A percentile compares a stretch with the other conserved stretches of the same genome.
Conservation (phyloP, 1,140 invertebrate genomes). For the Stegodyphus dumicola region DNA sequence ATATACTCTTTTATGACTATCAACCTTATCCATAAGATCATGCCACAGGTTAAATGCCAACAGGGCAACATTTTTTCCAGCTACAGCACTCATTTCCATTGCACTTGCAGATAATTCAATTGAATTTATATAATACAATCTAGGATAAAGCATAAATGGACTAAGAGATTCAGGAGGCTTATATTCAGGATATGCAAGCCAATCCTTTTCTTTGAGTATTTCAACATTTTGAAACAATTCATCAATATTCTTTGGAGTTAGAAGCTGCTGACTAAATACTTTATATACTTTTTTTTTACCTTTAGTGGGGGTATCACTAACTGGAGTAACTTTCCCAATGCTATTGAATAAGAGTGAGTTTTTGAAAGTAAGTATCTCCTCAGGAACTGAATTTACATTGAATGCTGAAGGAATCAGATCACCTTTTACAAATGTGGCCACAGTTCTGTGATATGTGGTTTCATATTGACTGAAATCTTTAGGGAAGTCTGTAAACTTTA, state of each 20-base stretch:
- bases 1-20: conserved; percentile 8
- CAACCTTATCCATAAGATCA: conserved; percentile 24
- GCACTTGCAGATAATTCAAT: conserved; percentile 79
- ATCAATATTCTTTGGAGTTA: conserved; percentile 70
- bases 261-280: conserved; percentile 72
- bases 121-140: conserved; percentile 76
- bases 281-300: conserved; percentile 71
- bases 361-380: conserved; percentile 72
- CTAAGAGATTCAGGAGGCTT: conserved; percentile 67
- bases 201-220: conserved; percentile 68
- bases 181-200: conserved; percentile 78
- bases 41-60: conserved; percentile 67
- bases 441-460: conserved; percentile 72
- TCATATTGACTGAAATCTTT: conserved; percentile 63
- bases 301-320: conserved; percentile 64
- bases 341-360: conserved; percentile 68
- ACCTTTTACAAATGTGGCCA: conserved; percentile 74
- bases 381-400: conserved; percentile 64
- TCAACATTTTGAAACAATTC: conserved; percentile 71
- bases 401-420: conserved; percentile 65
- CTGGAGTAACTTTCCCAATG: conserved; percentile 68
- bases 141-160: conserved; percentile 73
- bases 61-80: conserved; percentile 76
- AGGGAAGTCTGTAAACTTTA: conserved; percentile 69
- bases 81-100: conserved; percentile 79